Percentiles rank a stretch among this genome's conserved stretches.
Conservation (phyloP, 2,888 invertebrate species). For the Eupithecia dodoneata region DNA sequence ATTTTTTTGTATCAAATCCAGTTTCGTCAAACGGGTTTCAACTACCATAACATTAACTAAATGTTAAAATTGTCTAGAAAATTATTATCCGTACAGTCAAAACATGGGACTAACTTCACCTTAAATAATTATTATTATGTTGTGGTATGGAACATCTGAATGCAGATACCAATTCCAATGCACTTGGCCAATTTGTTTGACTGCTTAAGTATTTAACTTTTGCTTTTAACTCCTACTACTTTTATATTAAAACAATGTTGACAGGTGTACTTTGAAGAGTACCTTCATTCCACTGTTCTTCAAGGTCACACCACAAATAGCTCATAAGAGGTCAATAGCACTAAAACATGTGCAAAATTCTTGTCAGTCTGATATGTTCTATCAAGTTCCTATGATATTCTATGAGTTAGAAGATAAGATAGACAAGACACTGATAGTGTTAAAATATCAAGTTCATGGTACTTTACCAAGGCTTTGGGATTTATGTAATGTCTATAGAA, state of each 20-base stretch:
- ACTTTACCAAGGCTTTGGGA: conserved; percentile 4
- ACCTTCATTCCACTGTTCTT: not conserved
- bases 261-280: conserved; percentile 2
- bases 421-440: not conserved
- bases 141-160: not conserved
- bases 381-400: not conserved
- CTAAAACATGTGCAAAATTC: conserved; percentile 7
- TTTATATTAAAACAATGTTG: not conserved
- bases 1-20: too few species aligned
- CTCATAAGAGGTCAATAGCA: not conserved
- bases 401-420: conserved; percentile 1
- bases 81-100: too few species aligned
- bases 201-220: not conserved
- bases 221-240: not conserved
- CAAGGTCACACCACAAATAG: conserved; percentile 8
- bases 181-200: not conserved
- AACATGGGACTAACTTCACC: too few species aligned
- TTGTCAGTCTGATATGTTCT: not conserved
- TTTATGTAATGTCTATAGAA: not conserved
- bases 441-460: conserved; percentile 2
- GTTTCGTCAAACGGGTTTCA: too few species aligned
- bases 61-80: too few species aligned
- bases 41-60: too few species aligned
- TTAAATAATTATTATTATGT: too few species aligned
- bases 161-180: not conserved